A percentile compares a stretch with the other conserved stretches of the same genome.
These are phyloP conservation scores for Danio albolineatus DNA, from an alignment of 2,797 vertebrate genomes.

Conservation along the genomic window DNA sequence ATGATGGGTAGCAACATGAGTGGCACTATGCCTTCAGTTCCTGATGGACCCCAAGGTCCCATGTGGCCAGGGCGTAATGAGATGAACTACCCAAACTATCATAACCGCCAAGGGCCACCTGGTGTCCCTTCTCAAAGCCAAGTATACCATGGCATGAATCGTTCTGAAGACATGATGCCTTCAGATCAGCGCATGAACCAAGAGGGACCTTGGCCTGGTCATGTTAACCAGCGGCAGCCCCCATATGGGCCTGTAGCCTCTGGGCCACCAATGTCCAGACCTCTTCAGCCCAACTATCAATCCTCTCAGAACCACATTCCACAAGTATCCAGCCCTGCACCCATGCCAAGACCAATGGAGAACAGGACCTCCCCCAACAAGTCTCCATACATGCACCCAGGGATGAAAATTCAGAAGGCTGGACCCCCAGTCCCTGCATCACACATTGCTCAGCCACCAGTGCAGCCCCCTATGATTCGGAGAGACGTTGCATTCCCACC, in stretches of 20 bases:
- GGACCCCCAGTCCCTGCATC: conserved; percentile 95
- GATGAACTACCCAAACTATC: conserved; percentile 90
- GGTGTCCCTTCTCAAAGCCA: conserved; percentile 87
- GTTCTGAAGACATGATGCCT: conserved; percentile 95
- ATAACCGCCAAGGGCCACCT: conserved; percentile 88
- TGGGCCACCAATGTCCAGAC: conserved; percentile 90
- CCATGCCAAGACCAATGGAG: conserved; percentile 92
- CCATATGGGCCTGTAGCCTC: conserved; percentile 89
- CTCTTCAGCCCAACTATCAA: conserved; percentile 92
- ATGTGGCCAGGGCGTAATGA: conserved; percentile 96
- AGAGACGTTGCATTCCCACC: conserved; percentile 95
- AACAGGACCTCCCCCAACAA: conserved; percentile 96
- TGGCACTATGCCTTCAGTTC: conserved; percentile 85
- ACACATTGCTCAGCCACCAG: conserved; percentile 89
- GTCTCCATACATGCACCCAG: conserved; percentile 92
- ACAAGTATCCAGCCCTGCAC: conserved; percentile 95
- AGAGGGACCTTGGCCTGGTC: conserved; percentile 92
- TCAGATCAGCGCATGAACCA: conserved; percentile 96
- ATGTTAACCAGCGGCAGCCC: conserved; percentile 90
- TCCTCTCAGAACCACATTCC: conserved; percentile 97
- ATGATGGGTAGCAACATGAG: conserved; percentile 91
- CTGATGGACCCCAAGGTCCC: conserved; percentile 90
- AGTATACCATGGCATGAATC: conserved; percentile 90
- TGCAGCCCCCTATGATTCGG: conserved; percentile 92
- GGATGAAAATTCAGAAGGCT: conserved; percentile 98